A percentile compares a stretch with the other conserved stretches of the same genome.
These are phyloP conservation scores for Reticulitermes lucifugus DNA, from an alignment of 2,888 invertebrate species.

Conservation along the genomic window DNA sequence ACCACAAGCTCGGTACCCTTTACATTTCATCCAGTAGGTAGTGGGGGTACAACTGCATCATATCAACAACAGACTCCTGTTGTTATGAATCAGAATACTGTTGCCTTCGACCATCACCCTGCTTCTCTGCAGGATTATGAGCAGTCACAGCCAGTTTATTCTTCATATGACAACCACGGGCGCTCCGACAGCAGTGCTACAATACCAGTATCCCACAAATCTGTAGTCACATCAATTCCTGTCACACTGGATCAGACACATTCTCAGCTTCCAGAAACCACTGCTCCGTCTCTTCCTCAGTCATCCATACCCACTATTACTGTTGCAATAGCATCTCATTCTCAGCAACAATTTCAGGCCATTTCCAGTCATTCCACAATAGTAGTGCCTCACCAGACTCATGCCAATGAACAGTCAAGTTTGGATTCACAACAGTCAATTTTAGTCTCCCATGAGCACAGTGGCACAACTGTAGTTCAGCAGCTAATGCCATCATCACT, in stretches of 20 bases:
- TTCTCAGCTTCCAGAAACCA: too few relatives aligned
- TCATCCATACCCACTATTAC: neutral
- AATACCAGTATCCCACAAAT: neutral
- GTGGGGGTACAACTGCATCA: slow-evolving; percentile 48
- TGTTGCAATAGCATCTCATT: neutral
- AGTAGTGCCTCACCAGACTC: slow-evolving; percentile 4
- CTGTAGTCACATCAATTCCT: neutral
- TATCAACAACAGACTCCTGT: slow-evolving; percentile 51
- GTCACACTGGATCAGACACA: neutral
- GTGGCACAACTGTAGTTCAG: slow-evolving; percentile 29
- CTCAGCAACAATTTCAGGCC: slow-evolving; percentile 31
- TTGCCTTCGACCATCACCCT: slow-evolving; percentile 23
- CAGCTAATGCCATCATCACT: slow-evolving; percentile 29
- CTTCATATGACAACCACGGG: slow-evolving; percentile 24
- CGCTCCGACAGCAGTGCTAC: neutral
- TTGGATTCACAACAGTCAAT: slow-evolving; percentile 23
- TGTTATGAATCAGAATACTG: slow-evolving; percentile 53
- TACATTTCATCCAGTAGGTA: slow-evolving; percentile 52
- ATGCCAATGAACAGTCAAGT: neutral
- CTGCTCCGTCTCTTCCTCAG: neutral
- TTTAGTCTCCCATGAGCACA: slow-evolving; percentile 31
- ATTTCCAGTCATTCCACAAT: neutral
- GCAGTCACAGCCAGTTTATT: slow-evolving; percentile 23
- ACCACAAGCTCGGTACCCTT: slow-evolving; percentile 30
- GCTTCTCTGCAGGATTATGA: slow-evolving; percentile 18